Conservation (phyloP, 2,113 vertebrate species). For the Gobio gobio region DNA sequence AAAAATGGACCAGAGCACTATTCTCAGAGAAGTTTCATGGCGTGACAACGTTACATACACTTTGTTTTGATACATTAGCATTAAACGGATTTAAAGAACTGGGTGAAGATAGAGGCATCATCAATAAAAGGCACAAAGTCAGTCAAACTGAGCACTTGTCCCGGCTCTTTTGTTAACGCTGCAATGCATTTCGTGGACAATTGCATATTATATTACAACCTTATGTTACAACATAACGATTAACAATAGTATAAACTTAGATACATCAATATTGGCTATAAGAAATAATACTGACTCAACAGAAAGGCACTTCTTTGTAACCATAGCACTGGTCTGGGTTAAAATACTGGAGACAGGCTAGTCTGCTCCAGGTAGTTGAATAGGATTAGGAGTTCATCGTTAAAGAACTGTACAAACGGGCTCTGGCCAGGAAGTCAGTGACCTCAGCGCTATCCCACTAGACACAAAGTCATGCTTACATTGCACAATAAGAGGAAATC, state of each 20-base stretch:
- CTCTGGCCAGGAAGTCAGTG: conserved; percentile 9
- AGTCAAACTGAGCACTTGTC: not conserved
- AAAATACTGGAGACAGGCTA: conserved; percentile 65
- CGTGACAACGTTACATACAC: conserved; percentile 34
- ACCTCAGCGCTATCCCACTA: not conserved
- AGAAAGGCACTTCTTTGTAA: conserved; percentile 73
- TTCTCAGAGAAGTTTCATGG: not conserved
- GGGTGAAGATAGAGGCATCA: not conserved
- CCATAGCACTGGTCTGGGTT: conserved; percentile 43
- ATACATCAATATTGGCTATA: conserved; percentile 50
- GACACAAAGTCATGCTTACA: conserved; percentile 58
- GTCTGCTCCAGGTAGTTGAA: conserved; percentile 53
- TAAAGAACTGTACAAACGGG: not conserved
- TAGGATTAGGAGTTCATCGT: conserved; percentile 13
- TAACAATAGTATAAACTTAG: conserved; percentile 38
- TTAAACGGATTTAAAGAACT: not conserved
- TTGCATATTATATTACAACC: conserved; percentile 63
- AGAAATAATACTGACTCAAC: conserved; percentile 76
- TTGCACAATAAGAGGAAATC: conserved; percentile 60
- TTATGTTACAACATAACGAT: conserved; percentile 63
- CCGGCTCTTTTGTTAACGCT: not conserved
- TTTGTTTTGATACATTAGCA: conserved; percentile 10
- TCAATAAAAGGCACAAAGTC: conserved; percentile 11
- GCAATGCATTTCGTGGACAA: not conserved
- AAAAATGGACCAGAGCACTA: not conserved